A percentile compares a stretch with the other conserved stretches of the same genome.
phyloP scores from a whole-genome alignment of 2,888 invertebrate species.

The Acanthosepion pharaonis region DNA sequence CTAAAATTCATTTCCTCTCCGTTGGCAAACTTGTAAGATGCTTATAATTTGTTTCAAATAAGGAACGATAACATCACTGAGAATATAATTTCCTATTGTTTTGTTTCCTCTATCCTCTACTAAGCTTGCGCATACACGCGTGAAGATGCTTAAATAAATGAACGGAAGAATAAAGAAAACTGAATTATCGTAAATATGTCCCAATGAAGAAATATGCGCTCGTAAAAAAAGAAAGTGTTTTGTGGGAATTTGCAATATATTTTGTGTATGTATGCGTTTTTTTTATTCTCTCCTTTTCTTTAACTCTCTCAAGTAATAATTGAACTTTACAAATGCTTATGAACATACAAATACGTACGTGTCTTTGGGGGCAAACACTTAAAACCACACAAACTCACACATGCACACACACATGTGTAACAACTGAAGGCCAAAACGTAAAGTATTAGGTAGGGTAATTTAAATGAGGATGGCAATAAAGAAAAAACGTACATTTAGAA shows the following conservation, averaged over 20 bases:
- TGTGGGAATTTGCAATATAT: constrained; percentile 5
- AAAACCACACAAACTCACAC: not conserved
- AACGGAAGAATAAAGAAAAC: constrained; percentile 12
- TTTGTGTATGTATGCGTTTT: not conserved
- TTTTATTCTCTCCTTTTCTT: not conserved
- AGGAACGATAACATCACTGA: not conserved
- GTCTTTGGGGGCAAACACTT: constrained; percentile 6
- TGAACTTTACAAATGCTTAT: not conserved
- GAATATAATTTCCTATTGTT: not conserved
- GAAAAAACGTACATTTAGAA: not conserved
- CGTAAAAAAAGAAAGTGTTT: constrained; percentile 8
- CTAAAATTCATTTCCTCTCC: not conserved
- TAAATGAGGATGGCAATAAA: not conserved
- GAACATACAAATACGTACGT: constrained; percentile 1
- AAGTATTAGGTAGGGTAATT: not conserved
- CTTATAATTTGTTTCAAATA: not conserved
- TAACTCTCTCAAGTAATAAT: constrained; percentile 4
- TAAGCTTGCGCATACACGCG: not conserved
- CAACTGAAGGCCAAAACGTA: not conserved
- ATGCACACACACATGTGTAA: not conserved
- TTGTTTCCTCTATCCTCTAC: not conserved
- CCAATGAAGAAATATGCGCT: not conserved
- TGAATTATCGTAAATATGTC: constrained; percentile 1
- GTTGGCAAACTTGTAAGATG: not conserved
- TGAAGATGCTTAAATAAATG: constrained; percentile 20